Evolutionary conservation across 2,113 vertebrate species (phyloP), one percentile per base, ranked within the genome.

Genomic region (Brachyhypopomus gauderio): DNA sequence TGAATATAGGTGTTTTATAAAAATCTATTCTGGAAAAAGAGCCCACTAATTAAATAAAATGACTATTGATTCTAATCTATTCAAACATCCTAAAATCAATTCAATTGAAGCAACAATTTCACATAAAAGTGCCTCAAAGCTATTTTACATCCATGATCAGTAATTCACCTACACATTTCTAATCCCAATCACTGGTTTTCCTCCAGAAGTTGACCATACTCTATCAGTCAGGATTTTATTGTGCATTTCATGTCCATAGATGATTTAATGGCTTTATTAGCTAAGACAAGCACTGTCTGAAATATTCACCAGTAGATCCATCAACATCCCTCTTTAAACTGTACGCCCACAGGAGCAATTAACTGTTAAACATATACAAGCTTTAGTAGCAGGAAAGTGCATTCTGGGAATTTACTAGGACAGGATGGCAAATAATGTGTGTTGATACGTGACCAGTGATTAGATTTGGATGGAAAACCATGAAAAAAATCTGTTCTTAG

Each of bases 221-320:
- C 85, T 85, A 86, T 77, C 67, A 67, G 22, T 69, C 72, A 56
- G 67, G 62, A 58, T 71, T 34, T 81, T 85, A 75, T 83, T 80
- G 73, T 83, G 85, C 62, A 20, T 75, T 77, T 81, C 69, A 72
- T 38, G 52, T 74, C 72, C 77, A 78, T n/a, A 78, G 76, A 79
- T 83, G 66, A 85, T 80, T 86, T 75, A 86, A 85, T 82, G 38
- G 77, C 27, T 85, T 75, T 84, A 88, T 86, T 85, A 74, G 79
- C 59, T 3, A 41, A 82, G 85, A 88, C 83, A 86, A 77, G 84
- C 60, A 6, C 59, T 72, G 79, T 85, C 79, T 85, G 70, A 85
- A 84, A 77, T 79, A 82, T 80, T 80, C 73, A 34, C 63, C n/a
- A 64, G 79, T 84, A 84, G 79, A 86, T 88, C 85, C 80, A 80